A percentile compares a stretch with the other conserved stretches of the same genome.
phyloP scores from a whole-genome alignment of 2,113 vertebrate genomes.

The Porphyrio hochstetteri region DNA sequence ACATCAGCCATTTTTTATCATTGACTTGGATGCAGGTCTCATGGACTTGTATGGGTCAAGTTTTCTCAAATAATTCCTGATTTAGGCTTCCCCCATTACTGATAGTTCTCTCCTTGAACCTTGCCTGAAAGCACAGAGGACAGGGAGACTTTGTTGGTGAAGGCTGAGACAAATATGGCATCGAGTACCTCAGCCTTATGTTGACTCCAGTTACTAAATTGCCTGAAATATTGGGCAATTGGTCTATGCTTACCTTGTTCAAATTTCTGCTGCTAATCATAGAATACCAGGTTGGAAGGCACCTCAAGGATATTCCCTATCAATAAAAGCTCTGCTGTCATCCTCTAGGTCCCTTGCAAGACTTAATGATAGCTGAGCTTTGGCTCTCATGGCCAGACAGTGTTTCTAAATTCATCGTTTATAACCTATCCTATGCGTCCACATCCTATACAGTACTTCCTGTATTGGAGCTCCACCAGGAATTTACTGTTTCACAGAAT shows the following conservation, averaged over 20 bases:
- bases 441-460: neutral
- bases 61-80: neutral
- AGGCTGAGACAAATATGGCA: neutral
- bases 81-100: no score
- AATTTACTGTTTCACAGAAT: neutral
- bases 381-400: neutral
- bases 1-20: neutral
- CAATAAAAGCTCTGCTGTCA: neutral
- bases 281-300: no score
- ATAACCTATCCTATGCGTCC: neutral
- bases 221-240: neutral
- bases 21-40: neutral
- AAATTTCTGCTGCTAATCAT: neutral
- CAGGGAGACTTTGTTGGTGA: neutral
- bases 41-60: neutral
- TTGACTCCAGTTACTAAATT: neutral
- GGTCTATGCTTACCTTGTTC: neutral
- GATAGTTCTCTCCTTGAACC: neutral
- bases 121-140: neutral
- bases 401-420: neutral
- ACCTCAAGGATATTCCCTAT: neutral
- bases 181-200: neutral
- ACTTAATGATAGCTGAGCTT: neutral
- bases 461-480: neutral
- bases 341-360: neutral